phyloP scores from a whole-genome alignment of 1,140 invertebrate species.

The Aradophagus sp. region DNA sequence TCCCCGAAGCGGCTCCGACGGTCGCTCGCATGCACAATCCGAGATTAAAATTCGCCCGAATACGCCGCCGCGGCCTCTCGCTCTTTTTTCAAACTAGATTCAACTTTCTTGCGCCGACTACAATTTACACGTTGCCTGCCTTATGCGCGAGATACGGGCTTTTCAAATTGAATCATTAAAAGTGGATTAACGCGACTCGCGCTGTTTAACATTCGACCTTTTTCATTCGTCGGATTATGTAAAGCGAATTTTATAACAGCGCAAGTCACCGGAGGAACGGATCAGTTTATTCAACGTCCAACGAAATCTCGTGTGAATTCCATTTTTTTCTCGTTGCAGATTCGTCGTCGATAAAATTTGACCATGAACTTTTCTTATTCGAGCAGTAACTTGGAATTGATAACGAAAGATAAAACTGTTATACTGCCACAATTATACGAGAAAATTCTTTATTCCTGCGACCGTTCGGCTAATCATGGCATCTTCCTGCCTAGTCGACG shows the following conservation, averaged over 20 bases:
- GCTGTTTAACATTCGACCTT: constrained; percentile 19
- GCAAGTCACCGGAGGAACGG: constrained; percentile 1
- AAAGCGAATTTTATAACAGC: too few relatives aligned
- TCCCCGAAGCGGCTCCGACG: constrained; percentile 65
- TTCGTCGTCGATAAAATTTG: too few relatives aligned
- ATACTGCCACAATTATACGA: too few relatives aligned
- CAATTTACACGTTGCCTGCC: constrained; percentile 46
- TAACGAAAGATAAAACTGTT: too few relatives aligned
- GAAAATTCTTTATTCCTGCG: too few relatives aligned
- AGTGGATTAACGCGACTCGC: constrained; percentile 28
- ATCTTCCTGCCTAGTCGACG: constrained; percentile 64
- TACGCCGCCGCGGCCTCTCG: constrained; percentile 33
- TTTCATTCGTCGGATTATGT: constrained; percentile 32
- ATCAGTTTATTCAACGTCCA: constrained; percentile 10
- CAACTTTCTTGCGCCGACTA: constrained; percentile 50
- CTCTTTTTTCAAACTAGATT: constrained; percentile 55
- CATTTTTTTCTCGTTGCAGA: too few relatives aligned
- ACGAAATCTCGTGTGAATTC: too few relatives aligned
- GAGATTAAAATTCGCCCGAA: constrained; percentile 69
- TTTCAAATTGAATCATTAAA: constrained; percentile 38
- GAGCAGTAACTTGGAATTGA: too few relatives aligned
- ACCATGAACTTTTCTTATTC: too few relatives aligned
- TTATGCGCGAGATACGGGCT: constrained; percentile 33
- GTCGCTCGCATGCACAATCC: constrained; percentile 66
- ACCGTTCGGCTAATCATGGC: constrained; percentile 66